These are phyloP conservation scores for Epinephelus cyanopodus DNA, from an alignment of 2,113 vertebrate species.

Conservation along the genomic window DNA sequence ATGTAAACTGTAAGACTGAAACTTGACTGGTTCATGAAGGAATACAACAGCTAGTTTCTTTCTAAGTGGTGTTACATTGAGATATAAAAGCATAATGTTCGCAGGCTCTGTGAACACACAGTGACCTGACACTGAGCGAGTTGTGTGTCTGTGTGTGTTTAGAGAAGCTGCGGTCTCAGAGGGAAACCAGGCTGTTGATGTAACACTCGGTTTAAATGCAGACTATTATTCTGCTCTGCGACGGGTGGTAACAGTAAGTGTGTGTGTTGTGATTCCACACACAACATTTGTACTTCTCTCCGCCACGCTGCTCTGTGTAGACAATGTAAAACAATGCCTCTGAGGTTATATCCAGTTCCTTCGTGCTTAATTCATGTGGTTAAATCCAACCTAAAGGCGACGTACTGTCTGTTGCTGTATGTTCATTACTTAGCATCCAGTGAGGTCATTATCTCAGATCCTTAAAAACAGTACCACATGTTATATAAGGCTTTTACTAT, in stretches of 20 bases:
- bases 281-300: background rate
- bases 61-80: background rate
- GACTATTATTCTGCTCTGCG: conserved; percentile 1
- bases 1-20: too few species aligned
- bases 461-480: background rate
- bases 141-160: background rate
- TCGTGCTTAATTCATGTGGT: background rate
- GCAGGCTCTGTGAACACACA: too few species aligned
- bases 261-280: background rate
- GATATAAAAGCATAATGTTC: background rate
- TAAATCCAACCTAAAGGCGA: background rate
- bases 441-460: background rate
- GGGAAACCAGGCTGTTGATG: conserved; percentile 2
- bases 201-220: conserved; percentile 2
- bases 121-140: too few species aligned
- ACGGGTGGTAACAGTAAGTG: background rate
- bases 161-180: background rate
- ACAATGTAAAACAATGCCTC: background rate
- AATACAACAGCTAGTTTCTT: background rate
- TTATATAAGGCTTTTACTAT: background rate
- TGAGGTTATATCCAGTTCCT: background rate
- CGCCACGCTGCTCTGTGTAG: background rate
- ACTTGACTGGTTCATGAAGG: too few species aligned
- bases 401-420: background rate
- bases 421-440: background rate